Evolutionary conservation across 1,140 invertebrate species (phyloP), one percentile per base, ranked within the genome.

Genomic region (Scaptomyza graminum): DNA sequence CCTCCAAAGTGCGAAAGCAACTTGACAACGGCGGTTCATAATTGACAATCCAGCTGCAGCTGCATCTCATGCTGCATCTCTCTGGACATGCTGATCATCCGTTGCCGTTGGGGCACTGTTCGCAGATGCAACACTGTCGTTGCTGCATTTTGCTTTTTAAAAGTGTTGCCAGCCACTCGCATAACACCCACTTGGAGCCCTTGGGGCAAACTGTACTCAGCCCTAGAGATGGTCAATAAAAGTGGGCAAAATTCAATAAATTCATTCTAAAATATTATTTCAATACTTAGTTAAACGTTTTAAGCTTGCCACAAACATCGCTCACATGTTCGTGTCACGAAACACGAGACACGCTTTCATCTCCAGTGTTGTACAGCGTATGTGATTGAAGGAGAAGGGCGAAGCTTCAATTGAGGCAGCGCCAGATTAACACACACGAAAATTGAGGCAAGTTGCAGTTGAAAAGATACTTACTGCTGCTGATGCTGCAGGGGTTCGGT

Each of bases 1-100:
- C 43, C 72, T 71, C 60, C 51, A 50, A 88, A 88, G 79, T 88
- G 83, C 79, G 73, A 88, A 87, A 75, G 77, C 83, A 79, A 79
- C 74, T 74, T 74, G 74, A 77, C 71, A 77, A 77, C 74, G 74
- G 71, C 74, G 74, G 71, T 77, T 77, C 64, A 77, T 77, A 77
- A 88, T 82, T 85, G 81, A 85, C 81, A 85, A 81, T 79, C 64
- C 80, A 47, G 75, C 18, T 51, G 77, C 71, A 47, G 71, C 54
- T 81, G 50, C 46, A 77, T 34, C 28, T 31, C 8, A 34, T 8
- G 76, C 68, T 76, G n/a, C n/a, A 2, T 13, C 39, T 13, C 39
- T 39, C 55, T 76, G 56, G 57, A 56, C 54, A 56, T 39, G 34
- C 54, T 56, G 56, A 52, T 44, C 37, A 28, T 15, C 18, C 51